phyloP scores from a whole-genome alignment of 92 coral and sea anemone genomes.

The Paragorgia papillata region DNA sequence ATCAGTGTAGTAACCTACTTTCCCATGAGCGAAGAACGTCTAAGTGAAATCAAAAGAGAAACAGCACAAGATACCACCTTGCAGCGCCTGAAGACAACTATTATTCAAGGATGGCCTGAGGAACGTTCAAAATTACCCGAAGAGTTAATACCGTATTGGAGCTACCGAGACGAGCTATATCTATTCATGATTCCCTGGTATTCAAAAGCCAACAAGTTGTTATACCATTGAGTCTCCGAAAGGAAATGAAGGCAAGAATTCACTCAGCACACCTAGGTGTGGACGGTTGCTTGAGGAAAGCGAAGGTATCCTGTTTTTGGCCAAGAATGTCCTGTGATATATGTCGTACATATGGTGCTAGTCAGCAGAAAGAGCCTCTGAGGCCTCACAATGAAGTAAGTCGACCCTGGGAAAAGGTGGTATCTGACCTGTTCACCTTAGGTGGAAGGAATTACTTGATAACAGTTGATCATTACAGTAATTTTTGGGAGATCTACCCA shows the following conservation, averaged over 20 bases:
- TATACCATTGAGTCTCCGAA: conserved; percentile 6
- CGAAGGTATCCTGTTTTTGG: too few relatives aligned
- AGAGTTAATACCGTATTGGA: not conserved
- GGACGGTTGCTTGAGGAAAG: conserved; percentile 17
- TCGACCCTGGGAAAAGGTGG: too few relatives aligned
- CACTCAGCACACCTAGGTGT: not conserved
- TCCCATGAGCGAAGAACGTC: conserved; percentile 38
- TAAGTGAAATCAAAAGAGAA: conserved; percentile 15
- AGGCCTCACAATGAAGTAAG: too few relatives aligned
- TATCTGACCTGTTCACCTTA: too few relatives aligned
- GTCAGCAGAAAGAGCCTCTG: too few relatives aligned
- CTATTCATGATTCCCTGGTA: too few relatives aligned
- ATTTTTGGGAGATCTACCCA: too few relatives aligned
- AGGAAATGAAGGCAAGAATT: not conserved
- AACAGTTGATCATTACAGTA: too few relatives aligned
- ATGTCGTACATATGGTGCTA: too few relatives aligned
- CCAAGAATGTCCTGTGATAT: too few relatives aligned
- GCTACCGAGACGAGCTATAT: not conserved
- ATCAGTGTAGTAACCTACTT: conserved; percentile 24
- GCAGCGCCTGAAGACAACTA: not conserved
- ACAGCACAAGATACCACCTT: not conserved
- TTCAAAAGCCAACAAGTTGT: not conserved
- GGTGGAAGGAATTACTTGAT: too few relatives aligned
- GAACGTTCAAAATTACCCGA: not conserved
- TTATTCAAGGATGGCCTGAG: conserved; percentile 11